Conservation (phyloP, 2,797 vertebrate species). For the Chromis chromis region DNA sequence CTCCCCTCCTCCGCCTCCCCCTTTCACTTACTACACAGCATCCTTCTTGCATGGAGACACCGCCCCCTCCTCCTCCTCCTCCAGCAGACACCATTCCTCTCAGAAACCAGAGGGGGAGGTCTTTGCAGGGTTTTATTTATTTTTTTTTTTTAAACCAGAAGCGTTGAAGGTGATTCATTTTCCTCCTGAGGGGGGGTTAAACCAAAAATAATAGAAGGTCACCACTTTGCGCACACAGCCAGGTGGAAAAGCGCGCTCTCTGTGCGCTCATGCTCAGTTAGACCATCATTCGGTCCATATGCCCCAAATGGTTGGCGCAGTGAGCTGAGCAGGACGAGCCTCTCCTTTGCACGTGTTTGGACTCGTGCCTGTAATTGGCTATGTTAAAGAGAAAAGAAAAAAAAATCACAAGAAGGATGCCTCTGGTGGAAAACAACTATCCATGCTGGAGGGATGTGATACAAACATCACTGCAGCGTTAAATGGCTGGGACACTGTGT, state of each 20-base stretch:
- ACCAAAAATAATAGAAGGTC: too few relatives aligned
- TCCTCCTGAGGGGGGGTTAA: too few relatives aligned
- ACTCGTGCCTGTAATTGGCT: slow-evolving; percentile 76
- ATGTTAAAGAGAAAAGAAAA: slow-evolving; percentile 9
- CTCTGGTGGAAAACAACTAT: slow-evolving; percentile 29
- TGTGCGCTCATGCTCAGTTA: not conserved
- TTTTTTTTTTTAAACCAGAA: not conserved
- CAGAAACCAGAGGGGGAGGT: slow-evolving; percentile 10
- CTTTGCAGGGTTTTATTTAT: not conserved
- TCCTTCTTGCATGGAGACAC: slow-evolving; percentile 65
- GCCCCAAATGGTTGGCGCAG: slow-evolving; percentile 65
- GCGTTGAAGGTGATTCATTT: not conserved
- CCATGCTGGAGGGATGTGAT: not conserved
- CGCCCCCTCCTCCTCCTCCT: slow-evolving; percentile 52
- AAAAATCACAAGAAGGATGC: slow-evolving; percentile 31
- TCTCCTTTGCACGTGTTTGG: slow-evolving; percentile 70
- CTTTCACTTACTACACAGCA: slow-evolving; percentile 69
- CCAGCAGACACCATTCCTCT: slow-evolving; percentile 63
- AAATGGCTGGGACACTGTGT: too few relatives aligned
- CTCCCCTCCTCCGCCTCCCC: slow-evolving; percentile 44
- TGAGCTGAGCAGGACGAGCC: slow-evolving; percentile 61
- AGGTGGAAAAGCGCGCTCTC: not conserved
- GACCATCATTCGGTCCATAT: slow-evolving; percentile 45
- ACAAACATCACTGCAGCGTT: not conserved
- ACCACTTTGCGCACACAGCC: not conserved